Evolutionary conservation across 2,888 invertebrate genomes (phyloP), one percentile per base, ranked within the genome.

Genomic region (Sialis lutaria): DNA sequence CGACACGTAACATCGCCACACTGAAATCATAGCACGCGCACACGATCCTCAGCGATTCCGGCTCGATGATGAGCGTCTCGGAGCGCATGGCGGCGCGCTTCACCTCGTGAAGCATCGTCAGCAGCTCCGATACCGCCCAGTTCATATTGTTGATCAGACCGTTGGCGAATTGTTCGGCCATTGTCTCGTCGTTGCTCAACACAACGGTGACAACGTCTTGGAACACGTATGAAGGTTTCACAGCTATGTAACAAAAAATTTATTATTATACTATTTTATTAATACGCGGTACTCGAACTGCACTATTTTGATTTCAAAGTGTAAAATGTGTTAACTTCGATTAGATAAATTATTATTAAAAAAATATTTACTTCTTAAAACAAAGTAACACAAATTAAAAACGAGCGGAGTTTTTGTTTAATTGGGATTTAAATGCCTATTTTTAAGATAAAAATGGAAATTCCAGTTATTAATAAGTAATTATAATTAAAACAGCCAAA

Each of bases 1-100:
- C 33, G 31, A 45, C 45, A 40, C 45, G 45, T 31, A 45, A 5
- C 45, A 45, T 45, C 12, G 34, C 45, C n/a, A 45, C 45, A 31
- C 40, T 22, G 32, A 45, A 45, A 30, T 45, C 45, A 10, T 12
- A 45, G 10, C 45, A 45, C 7, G 45, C 39, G 2, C 31, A 30
- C 6, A 40, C 40, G 32, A 45, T 40, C 32, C 40, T 32, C 13
- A 45, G 10, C 8, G 40, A 35, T 12, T 39, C 32, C 6, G 45
- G 45, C 32, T 45, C 45, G 8, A 45, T n/a, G 8, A 45, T 32
- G n/a, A 45, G 13, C 30, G 45, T 32, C 33, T 45, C 45, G n/a
- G 22, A 30, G 10, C 12, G 32, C 10, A 45, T 32, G 3, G 45
- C 45, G 8, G 30, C 32, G n/a, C 35, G 31, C 40, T 45, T 45